These are phyloP conservation scores for Artemia franciscana DNA, from an alignment of 1,140 invertebrate genomes.

Conservation along the genomic window DNA sequence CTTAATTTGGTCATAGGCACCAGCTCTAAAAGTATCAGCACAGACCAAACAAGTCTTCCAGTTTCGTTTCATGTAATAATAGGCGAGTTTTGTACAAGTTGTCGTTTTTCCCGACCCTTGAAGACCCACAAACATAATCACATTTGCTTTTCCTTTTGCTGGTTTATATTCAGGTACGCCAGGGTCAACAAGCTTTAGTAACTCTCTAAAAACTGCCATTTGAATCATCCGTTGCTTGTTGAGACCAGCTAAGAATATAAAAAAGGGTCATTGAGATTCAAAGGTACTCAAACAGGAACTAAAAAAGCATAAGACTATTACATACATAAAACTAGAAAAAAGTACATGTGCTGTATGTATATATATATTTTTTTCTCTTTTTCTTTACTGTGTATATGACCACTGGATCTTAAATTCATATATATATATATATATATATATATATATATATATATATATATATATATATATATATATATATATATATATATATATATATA, in stretches of 20 bases:
- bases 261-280: no score
- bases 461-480: no score
- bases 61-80: slow-evolving; percentile 87
- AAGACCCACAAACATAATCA: slow-evolving; percentile 99
- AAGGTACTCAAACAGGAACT: no score
- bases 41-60: slow-evolving; percentile 99
- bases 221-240: slow-evolving; percentile 98
- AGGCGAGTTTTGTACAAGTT: slow-evolving; percentile 96
- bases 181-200: slow-evolving; percentile 96
- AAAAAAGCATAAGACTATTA: no score
- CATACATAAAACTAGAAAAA: no score
- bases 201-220: slow-evolving; percentile 92
- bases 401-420: no score
- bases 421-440: no score
- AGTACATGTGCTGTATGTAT: no score
- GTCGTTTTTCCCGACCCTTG: slow-evolving; percentile 99
- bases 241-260: slow-evolving; percentile 32
- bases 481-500: no score
- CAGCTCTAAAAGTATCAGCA: slow-evolving; percentile 97
- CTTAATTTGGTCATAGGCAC: slow-evolving; percentile 98
- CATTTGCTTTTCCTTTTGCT: slow-evolving; percentile 76
- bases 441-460: no score
- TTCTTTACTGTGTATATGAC: no score
- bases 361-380: no score
- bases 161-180: slow-evolving; percentile 93